Base-by-base conservation (phyloP, 2,113 vertebrate genomes). In the Pseudorasbora parva region DNA sequence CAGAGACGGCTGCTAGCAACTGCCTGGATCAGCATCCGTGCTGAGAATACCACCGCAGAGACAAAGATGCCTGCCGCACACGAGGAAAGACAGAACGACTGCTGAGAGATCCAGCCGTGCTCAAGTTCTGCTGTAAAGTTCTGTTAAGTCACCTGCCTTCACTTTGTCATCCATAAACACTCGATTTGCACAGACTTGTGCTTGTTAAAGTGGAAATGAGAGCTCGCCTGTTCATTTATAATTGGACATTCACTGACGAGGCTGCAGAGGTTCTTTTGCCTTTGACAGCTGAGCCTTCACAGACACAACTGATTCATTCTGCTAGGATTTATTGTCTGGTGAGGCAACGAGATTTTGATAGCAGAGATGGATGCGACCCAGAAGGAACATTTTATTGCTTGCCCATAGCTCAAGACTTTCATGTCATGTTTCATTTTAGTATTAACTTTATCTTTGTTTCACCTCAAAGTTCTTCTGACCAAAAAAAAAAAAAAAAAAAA, bases 1-100 rank as follows among this genome's bases (percentile, higher is more conserved):
- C 11, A 45, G 85, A 75, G 85, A 86, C 23, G 21, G n/a, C 64
- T 49, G 47, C 79, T 21, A 78, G 49, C 81, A 83, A 76, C 43
- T 82, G 66, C 75, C n/a, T 69, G 80, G 80, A 69, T 68, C 21
- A 47, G 17, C 11, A 21, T 21, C 19, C 45, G 62, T 15, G 33
- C 85, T 66, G 75, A 79, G 81, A 59, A 33, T 27, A 45, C n/a
- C 81, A 64, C 47, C 57, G 43, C 45, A 17, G 64, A 59, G 80
- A 77, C 72, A 2, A 17, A 30, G 43, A 47, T 7, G 7, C 43
- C 43, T n/a, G 12, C 37, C 21, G 2, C 41, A 2, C 60, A 62
- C 60, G 2, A 27, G 14, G 6, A 30, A 33, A 45, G 45, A 49
- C 71, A 51, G 45, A 47, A 14, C 27, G 5, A 71, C 66, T 79